Evolutionary conservation across 2,888 invertebrate genomes (phyloP).

Genomic region (Nipponacmea schrenckii): DNA sequence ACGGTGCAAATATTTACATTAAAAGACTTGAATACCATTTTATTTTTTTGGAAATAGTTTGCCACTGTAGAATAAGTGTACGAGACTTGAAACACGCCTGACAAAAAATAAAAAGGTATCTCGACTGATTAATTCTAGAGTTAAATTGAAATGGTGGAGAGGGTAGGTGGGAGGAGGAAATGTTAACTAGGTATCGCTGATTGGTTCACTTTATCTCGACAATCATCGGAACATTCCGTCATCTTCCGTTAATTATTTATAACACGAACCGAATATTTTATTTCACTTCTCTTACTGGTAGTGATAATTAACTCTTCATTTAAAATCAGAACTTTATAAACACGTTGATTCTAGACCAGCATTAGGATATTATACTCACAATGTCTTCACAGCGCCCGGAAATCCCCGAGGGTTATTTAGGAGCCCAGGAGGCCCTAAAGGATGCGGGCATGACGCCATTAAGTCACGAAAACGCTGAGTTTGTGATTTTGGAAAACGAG

Average conservation of each 20-base stretch:
- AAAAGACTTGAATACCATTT: too few relatives aligned
- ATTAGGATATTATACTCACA: neutral
- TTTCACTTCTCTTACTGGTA: neutral
- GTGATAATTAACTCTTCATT: neutral
- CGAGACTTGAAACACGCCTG: too few relatives aligned
- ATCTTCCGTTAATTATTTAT: conserved; percentile 1
- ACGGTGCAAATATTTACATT: too few relatives aligned
- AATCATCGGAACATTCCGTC: neutral
- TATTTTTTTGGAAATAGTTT: too few relatives aligned
- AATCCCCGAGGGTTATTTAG: neutral
- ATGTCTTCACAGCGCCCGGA: conserved; percentile 3
- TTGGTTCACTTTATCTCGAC: neutral
- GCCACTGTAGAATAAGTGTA: too few relatives aligned
- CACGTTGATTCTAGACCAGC: too few relatives aligned
- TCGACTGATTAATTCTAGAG: too few relatives aligned
- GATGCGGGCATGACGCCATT: neutral
- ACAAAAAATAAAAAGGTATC: too few relatives aligned
- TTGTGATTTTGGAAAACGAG: conserved; percentile 1
- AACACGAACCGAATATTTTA: neutral
- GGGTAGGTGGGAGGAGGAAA: too few relatives aligned
- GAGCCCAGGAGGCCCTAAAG: neutral
- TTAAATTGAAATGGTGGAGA: too few relatives aligned
- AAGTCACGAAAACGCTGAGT: neutral
- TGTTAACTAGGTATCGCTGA: neutral
- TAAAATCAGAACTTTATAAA: too few relatives aligned